Base-by-base conservation (phyloP, 2,888 invertebrate genomes). In the Seira ritae region DNA sequence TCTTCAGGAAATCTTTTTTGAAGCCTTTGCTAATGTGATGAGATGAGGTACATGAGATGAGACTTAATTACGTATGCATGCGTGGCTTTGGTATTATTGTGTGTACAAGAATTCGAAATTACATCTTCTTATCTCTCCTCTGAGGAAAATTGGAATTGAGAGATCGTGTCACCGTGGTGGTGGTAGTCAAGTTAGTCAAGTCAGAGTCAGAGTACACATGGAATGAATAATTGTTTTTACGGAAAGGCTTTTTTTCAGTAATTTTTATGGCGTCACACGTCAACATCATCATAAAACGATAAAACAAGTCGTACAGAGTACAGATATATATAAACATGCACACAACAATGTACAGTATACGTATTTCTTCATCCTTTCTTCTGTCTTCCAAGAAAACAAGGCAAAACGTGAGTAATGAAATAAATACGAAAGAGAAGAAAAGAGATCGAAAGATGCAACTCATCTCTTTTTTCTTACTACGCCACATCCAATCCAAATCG, bases 181-280 rank as follows among this genome's bases (percentile, higher is more conserved):
- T 31, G n/a, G n/a, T n/a, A n/a, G n/a, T n/a, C n/a, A n/a, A n/a
- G n/a, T n/a, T n/a, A n/a, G n/a, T n/a, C n/a, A n/a, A n/a, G n/a
- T n/a, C n/a, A n/a, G n/a, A 42, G 42, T 42, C 6, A 42, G 42
- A 8, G 42, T 8, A 8, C 12, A 17, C 55, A 55, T 55, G 24
- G 66, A 66, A 71, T 78, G 78, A 78, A 71, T 78, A 78, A 78
- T 78, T 78, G 78, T 65, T 78, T 78, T 71, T 78, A 55, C 6
- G 17, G 78, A 78, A 78, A 71, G 60, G 15, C 19, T 46, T 42
- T 12, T 6, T n/a, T n/a, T 31, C 31, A 50, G 23, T 1, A 65
- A 20, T 20, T 20, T 20, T 65, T 46, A 69, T 69, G 68, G 71
- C 71, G 71, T 71, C 71, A 71, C 55, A 19, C 55, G 55, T 55